Evolutionary conservation across 2,888 invertebrate genomes (phyloP).

Genomic region (Merodon equestris): DNA sequence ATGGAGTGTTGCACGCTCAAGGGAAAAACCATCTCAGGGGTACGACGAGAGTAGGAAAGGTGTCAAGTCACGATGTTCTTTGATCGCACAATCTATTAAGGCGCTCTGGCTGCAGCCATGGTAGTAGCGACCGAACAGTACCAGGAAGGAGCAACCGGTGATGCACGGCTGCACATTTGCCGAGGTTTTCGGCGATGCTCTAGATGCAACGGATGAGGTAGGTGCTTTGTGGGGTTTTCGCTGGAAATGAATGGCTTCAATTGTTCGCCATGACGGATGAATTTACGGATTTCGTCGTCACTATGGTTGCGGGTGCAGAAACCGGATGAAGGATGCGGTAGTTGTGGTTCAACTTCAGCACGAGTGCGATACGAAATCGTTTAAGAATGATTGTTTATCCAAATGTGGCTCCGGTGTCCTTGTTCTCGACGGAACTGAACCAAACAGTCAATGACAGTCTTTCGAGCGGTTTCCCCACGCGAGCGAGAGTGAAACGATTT

Average conservation of each 20-base stretch:
- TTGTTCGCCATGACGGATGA: conserved; percentile 67
- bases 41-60: conserved; percentile 45
- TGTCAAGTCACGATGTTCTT: conserved; percentile 68
- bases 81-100: conserved; percentile 69
- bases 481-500: too few relatives aligned
- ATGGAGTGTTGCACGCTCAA: conserved; percentile 42
- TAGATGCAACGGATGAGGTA: conserved; percentile 8
- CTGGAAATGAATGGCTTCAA: conserved; percentile 61
- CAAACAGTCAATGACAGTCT: too few relatives aligned
- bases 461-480: too few relatives aligned
- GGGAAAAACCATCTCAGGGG: conserved; percentile 42
- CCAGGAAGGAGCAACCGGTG: conserved; percentile 1
- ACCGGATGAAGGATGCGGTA: background rate
- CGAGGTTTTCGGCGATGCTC: conserved; percentile 28
- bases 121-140: too few relatives aligned
- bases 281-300: conserved; percentile 65
- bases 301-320: background rate
- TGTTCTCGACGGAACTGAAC: background rate
- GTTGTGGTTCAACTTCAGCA: background rate
- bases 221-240: conserved; percentile 17
- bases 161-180: conserved; percentile 59
- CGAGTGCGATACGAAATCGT: conserved; percentile 11
- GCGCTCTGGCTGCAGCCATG: conserved; percentile 24
- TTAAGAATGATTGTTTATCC: conserved; percentile 56
- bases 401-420: conserved; percentile 28